Conservation (phyloP, 2,113 vertebrate species). For the Helogale parvula region DNA sequence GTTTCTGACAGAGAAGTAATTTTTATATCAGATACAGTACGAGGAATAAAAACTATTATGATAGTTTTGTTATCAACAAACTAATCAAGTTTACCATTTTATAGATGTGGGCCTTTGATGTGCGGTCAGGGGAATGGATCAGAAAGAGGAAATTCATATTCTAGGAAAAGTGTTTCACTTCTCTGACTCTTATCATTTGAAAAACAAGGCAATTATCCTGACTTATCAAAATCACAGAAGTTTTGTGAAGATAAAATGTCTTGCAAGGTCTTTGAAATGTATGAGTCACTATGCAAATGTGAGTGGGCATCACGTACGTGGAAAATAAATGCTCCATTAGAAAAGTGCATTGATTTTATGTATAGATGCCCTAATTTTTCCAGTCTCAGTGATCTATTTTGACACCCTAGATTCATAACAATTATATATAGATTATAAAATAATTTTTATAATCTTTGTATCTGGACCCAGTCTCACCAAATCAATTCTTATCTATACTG, state of each 20-base stretch:
- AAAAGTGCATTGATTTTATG: conserved; percentile 7
- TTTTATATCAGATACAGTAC: neutral
- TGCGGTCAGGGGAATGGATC: neutral
- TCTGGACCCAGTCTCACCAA: conserved; percentile 14
- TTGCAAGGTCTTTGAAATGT: neutral
- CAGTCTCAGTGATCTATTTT: neutral
- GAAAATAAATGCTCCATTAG: conserved; percentile 10
- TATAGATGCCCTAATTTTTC: neutral
- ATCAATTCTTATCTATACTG: conserved; percentile 13
- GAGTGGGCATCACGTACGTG: neutral
- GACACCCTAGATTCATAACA: neutral
- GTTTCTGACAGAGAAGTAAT: neutral
- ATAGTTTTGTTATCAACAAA: neutral
- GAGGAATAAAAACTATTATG: neutral
- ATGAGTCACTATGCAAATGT: neutral
- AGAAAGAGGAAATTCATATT: conserved; percentile 27
- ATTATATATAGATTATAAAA: conserved; percentile 18
- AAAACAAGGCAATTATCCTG: neutral
- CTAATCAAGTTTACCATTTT: neutral
- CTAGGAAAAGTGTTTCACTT: neutral
- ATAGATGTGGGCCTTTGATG: neutral
- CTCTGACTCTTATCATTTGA: conserved; percentile 29
- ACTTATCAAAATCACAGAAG: neutral
- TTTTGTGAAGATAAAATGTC: conserved; percentile 41
- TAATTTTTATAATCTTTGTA: conserved; percentile 2